Base-by-base conservation (phyloP, 2,113 vertebrate genomes). In the Felis catus region DNA sequence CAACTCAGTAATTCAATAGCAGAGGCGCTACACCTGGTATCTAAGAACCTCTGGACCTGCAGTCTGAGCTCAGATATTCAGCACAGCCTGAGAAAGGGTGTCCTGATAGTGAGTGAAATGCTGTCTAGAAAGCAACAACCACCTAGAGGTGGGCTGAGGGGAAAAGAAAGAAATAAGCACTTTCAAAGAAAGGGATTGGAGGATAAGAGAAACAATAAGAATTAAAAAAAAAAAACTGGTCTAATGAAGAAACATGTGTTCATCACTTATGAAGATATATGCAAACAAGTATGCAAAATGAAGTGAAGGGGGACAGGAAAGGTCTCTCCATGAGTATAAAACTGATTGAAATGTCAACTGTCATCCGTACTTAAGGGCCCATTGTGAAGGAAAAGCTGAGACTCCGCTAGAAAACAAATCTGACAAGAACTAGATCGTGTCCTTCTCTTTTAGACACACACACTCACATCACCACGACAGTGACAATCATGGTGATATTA, bases 321-420 rank as follows among this genome's bases (percentile, higher is more conserved):
- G 33, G 16, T 68, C 14, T 91, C 61, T 84, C 31, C 31, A 0
- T 4, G 79, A 93, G 55, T 51, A 14, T 68, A 31, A 93, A 78
- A 76, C 68, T 82, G n/a, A 85, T 79, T 96, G 73, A 84, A 70
- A 86, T 79, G 18, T 86, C 66, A 93, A 7, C 23, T 39, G 63
- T 91, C 89, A 91, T 51, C 48, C 80, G 31, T 83, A 45, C n/a
- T 86, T 82, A 73, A 71, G 66, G 33, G 29, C 27, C 33, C 29
- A 55, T 68, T 66, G 25, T 89, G 63, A 88, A 70, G 58, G 39
- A 83, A 88, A 97, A 93, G 19, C 55, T 63, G 39, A 91, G n/a
- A 53, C 55, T 45, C 8, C 39, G 7, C 29, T 63, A 36, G 73
- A 70, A 95, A 96, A 65, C 48, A 96, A 84, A 83, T 55, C 29